Evolutionary conservation across 2,113 vertebrate species (phyloP).

Genomic region (Gallinago jamesoni): DNA sequence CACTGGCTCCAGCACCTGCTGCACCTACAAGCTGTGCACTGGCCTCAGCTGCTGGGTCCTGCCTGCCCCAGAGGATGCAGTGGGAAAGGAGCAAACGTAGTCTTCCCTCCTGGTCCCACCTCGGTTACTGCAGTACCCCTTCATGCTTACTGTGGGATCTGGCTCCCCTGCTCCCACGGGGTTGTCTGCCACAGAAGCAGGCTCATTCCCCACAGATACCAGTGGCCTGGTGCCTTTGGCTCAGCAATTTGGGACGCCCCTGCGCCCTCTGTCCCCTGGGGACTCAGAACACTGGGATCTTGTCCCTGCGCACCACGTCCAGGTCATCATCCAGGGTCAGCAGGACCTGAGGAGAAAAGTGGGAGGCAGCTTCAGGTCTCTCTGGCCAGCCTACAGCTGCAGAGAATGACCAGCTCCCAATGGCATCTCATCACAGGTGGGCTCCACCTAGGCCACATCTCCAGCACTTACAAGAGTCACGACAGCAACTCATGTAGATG

Average conservation of each 20-base stretch:
- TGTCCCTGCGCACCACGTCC: slow-evolving; percentile 78
- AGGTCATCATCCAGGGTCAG: slow-evolving; percentile 83
- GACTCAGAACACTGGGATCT: slow-evolving; percentile 81
- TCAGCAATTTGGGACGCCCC: neutral
- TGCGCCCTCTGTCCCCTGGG: neutral
- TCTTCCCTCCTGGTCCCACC: neutral
- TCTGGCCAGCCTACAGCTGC: neutral
- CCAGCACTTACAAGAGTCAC: neutral
- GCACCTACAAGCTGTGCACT: neutral
- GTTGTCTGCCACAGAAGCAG: neutral
- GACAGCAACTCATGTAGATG: neutral
- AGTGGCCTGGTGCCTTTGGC: neutral
- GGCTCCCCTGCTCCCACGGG: neutral
- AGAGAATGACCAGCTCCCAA: neutral
- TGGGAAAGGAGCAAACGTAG: accelerated
- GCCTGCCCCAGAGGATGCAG: neutral
- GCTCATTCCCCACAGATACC: neutral
- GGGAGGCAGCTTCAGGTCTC: neutral
- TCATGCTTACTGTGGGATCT: neutral
- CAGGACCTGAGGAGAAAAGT: slow-evolving; percentile 71
- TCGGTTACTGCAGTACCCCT: neutral
- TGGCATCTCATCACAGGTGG: neutral
- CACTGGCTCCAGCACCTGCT: neutral
- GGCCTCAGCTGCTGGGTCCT: neutral
- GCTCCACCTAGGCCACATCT: neutral